These are phyloP conservation scores for Elephas maximus DNA, from an alignment of 2,113 vertebrate species.

Conservation along the genomic window DNA sequence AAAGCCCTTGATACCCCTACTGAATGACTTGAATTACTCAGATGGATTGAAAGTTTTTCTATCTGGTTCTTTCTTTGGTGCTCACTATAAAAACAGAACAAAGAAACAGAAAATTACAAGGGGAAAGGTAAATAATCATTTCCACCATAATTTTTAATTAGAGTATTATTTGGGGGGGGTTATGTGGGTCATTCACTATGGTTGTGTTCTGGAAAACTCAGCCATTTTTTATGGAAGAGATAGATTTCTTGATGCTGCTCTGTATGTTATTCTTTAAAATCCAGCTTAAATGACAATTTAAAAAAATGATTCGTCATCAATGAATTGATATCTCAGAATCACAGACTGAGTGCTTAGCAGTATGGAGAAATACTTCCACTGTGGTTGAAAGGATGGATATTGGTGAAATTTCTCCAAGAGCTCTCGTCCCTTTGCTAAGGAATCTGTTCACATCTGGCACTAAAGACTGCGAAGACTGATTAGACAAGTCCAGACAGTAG, in stretches of 20 bases:
- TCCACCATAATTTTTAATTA: background rate
- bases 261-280: background rate
- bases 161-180: background rate
- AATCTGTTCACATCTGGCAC: background rate
- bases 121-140: background rate
- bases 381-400: background rate
- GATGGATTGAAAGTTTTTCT: background rate
- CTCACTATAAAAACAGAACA: background rate
- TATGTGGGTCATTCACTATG: background rate
- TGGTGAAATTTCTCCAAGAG: background rate
- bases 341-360: background rate
- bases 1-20: background rate
- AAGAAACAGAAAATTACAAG: background rate
- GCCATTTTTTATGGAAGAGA: background rate
- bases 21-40: background rate
- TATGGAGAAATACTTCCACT: background rate
- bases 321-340: background rate
- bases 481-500: background rate
- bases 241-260: background rate
- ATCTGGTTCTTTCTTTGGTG: background rate
- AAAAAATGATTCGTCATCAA: background rate
- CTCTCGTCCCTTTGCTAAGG: background rate
- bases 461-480: background rate
- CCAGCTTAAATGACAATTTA: background rate
- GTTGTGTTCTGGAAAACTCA: background rate